These are phyloP conservation scores for Nibea coibor DNA, from an alignment of 2,113 vertebrate genomes.

Conservation along the genomic window DNA sequence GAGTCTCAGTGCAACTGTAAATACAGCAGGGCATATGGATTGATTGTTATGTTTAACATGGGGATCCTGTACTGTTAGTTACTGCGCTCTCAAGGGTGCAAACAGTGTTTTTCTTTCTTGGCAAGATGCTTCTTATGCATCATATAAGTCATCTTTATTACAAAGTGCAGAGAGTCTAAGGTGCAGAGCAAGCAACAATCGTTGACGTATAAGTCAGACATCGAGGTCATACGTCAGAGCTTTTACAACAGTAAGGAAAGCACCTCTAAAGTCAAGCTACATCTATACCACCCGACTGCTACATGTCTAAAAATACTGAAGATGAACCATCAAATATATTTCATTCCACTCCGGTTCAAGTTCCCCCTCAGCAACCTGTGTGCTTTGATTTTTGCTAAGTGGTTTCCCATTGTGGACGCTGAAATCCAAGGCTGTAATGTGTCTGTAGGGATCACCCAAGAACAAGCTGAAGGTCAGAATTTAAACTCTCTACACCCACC, in stretches of 20 bases:
- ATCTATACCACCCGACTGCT: not conserved
- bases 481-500: not conserved
- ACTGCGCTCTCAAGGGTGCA: slow-evolving; percentile 48
- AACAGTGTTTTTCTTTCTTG: slow-evolving; percentile 41
- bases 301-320: slow-evolving; percentile 25
- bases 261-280: not conserved
- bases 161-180: slow-evolving; percentile 47
- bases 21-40: not conserved
- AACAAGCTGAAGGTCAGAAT: slow-evolving; percentile 46
- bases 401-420: slow-evolving; percentile 42
- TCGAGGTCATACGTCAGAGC: slow-evolving; percentile 47
- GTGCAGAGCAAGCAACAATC: slow-evolving; percentile 49
- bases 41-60: slow-evolving; percentile 31
- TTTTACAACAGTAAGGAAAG: slow-evolving; percentile 17
- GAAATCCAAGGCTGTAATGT: slow-evolving; percentile 47
- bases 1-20: not conserved
- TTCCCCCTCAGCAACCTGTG: slow-evolving; percentile 9
- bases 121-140: slow-evolving; percentile 42
- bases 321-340: slow-evolving; percentile 12
- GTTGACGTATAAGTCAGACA: slow-evolving; percentile 33
- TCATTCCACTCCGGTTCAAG: slow-evolving; percentile 40
- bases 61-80: slow-evolving; percentile 32
- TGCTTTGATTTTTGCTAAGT: slow-evolving; percentile 50
- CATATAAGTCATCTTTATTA: slow-evolving; percentile 66
- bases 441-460: slow-evolving; percentile 26